Evolutionary conservation across 2,888 invertebrate species (phyloP).

Genomic region (Crioceris asparagi): DNA sequence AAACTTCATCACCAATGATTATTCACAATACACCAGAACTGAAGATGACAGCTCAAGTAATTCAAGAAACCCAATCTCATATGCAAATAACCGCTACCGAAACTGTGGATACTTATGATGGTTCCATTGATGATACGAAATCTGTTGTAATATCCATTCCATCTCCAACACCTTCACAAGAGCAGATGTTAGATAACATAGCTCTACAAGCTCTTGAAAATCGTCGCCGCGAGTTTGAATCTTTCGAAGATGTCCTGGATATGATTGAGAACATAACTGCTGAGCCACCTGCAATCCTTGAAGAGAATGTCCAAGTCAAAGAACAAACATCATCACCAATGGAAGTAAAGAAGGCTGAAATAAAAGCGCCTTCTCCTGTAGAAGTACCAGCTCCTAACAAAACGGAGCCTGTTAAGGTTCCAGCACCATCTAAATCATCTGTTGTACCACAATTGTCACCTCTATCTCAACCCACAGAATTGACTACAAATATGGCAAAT

Average conservation of each 20-base stretch:
- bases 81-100: constrained; percentile 35
- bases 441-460: constrained; percentile 59
- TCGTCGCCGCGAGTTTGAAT: constrained; percentile 48
- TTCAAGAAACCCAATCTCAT: constrained; percentile 31
- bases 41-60: constrained; percentile 37
- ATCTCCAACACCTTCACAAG: constrained; percentile 54
- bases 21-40: constrained; percentile 34
- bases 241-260: constrained; percentile 58
- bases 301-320: constrained; percentile 21
- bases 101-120: constrained; percentile 46
- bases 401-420: constrained; percentile 18
- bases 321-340: constrained; percentile 5
- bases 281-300: constrained; percentile 27
- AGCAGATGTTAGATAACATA: constrained; percentile 52
- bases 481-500: constrained; percentile 61
- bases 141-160: constrained; percentile 57
- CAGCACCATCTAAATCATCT: constrained; percentile 28
- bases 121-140: constrained; percentile 48
- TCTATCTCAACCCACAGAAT: constrained; percentile 58
- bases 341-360: constrained; percentile 15
- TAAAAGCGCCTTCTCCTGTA: constrained; percentile 13
- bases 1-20: constrained; percentile 28
- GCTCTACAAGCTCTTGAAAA: constrained; percentile 48
- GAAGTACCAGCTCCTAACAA: constrained; percentile 5
- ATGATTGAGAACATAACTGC: constrained; percentile 54